phyloP scores from a whole-genome alignment of 2,888 invertebrate species.

The Ectropis crepuscularia region DNA sequence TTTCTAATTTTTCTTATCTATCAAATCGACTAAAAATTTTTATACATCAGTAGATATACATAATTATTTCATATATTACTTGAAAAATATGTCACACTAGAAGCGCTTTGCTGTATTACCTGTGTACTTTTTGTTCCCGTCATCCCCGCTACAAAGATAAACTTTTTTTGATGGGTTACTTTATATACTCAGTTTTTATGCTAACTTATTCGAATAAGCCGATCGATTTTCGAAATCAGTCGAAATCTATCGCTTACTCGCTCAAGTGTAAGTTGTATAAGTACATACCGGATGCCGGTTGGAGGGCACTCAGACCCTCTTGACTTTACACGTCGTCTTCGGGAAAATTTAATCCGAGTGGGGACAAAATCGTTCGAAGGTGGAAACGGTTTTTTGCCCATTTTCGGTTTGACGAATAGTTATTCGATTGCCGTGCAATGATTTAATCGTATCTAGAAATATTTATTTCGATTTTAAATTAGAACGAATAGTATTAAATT shows the following conservation, averaged over 20 bases:
- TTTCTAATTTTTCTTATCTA: no score
- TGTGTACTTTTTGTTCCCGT: no score
- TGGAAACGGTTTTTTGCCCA: conserved; percentile 60
- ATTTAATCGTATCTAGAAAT: neutral
- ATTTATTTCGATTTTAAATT: neutral
- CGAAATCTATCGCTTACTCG: conserved; percentile 10
- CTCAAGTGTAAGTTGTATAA: conserved; percentile 26
- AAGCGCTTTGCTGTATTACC: no score
- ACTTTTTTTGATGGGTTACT: no score
- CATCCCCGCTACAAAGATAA: no score
- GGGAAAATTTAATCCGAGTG: conserved; percentile 33
- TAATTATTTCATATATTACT: no score
- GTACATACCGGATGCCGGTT: conserved; percentile 42
- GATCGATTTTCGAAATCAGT: neutral
- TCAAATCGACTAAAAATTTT: no score
- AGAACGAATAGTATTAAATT: no score
- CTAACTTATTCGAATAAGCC: neutral
- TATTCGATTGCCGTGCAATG: neutral
- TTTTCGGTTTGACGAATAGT: conserved; percentile 43
- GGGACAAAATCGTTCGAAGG: conserved; percentile 54
- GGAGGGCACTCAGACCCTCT: conserved; percentile 54
- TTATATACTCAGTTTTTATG: no score
- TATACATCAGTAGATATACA: no score
- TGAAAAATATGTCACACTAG: no score
- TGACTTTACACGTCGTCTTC: conserved; percentile 63